Percentiles rank a stretch among this genome's conserved stretches.
These are phyloP conservation scores for Seladonia tumulorum DNA, from an alignment of 2,888 invertebrate species.

Conservation along the genomic window DNA sequence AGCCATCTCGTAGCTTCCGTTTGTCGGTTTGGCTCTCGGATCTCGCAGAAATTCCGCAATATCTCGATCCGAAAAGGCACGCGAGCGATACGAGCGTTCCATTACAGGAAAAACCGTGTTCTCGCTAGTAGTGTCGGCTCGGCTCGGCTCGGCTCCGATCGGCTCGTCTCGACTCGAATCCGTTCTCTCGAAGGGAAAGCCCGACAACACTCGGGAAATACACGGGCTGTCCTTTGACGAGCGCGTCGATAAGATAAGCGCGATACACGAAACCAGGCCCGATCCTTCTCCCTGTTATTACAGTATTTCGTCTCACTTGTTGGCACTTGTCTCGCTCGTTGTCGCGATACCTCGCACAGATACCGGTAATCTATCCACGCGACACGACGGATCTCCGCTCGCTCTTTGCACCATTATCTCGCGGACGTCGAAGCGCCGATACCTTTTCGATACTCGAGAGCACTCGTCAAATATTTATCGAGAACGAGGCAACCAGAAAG, in stretches of 20 bases:
- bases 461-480: constrained; percentile 27
- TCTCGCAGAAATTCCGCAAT: constrained; percentile 26
- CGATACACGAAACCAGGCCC: constrained; percentile 1
- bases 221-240: constrained; percentile 51
- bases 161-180: constrained; percentile 50
- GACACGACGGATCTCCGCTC: neutral
- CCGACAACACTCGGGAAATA: constrained; percentile 43
- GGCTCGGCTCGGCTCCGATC: neutral
- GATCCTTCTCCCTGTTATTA: constrained; percentile 1
- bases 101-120: constrained; percentile 57
- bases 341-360: neutral
- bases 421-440: neutral
- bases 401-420: neutral
- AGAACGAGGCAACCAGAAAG: neutral
- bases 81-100: constrained; percentile 30
- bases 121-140: neutral
- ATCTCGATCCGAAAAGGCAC: neutral
- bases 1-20: neutral
- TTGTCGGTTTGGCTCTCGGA: neutral
- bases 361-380: neutral
- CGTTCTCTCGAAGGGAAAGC: neutral
- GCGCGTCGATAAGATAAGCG: constrained; percentile 47
- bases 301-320: neutral
- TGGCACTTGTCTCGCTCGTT: neutral
- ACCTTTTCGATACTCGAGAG: neutral